Base-by-base conservation (phyloP, 2,797 vertebrate species). In the Notoglanidium macrostoma region DNA sequence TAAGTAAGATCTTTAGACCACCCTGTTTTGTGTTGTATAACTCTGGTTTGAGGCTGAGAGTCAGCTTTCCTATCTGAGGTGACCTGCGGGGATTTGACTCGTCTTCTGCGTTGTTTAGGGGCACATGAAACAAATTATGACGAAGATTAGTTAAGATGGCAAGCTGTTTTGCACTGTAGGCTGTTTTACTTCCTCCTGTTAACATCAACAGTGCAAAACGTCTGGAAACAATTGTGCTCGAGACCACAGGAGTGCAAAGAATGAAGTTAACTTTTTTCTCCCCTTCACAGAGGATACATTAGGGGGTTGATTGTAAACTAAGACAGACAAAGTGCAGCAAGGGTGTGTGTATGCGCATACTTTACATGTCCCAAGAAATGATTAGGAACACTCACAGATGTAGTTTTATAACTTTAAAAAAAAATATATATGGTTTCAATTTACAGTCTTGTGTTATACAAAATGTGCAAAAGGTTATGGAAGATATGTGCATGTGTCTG, bases 81-180 rank as follows among this genome's bases (percentile, higher is more conserved):
- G 83, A 80, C 74, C 83, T 49, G 59, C 32, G 11, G 79, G 59
- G 61, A 63, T 88, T 84, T 82, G 54, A 65, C 21, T 82, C 12
- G 40, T 72, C 55, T 68, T 74, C 57, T 77, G 74, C 35, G 44
- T 14, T 44, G 32, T 40, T 67, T 82, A 40, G 40, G 15, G 19
- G 59, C 54, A 63, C 74, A 87, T 74, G 80, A 86, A 89, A 65
- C 15, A 70, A 86, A 74, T 84, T 81, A 95, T 93, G 89, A 95
- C 93, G 44, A 90, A 93, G 89, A 95, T 93, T 86, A 91, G 94
- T 92, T 21, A 90, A 90, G 0, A 70, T 94, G 40, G 73, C 86
- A 51, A 83, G 72, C 72, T 88, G 72, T 85, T 88, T 89, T 86
- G 84, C 57, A 82, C 82, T 84, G 84, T 79, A 89, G 88, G 88